Conservation (phyloP, 2,888 invertebrate genomes). For the Drosophila dives region DNA sequence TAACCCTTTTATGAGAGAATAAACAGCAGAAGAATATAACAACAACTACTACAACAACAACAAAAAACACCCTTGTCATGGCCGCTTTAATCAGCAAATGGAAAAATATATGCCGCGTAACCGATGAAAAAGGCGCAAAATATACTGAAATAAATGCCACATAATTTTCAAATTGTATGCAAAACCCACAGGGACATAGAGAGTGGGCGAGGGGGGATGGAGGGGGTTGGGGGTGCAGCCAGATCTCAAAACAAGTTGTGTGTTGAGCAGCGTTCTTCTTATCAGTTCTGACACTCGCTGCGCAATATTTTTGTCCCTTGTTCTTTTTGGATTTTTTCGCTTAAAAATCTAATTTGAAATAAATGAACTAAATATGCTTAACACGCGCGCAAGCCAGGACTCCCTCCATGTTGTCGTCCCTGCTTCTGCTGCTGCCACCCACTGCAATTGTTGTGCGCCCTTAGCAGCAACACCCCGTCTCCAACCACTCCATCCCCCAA, state of each 20-base stretch:
- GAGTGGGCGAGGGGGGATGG: not conserved
- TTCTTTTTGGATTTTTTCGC: slow-evolving; percentile 55
- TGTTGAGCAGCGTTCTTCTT: slow-evolving; percentile 32
- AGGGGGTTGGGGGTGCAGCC: too few relatives aligned
- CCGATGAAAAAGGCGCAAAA: slow-evolving; percentile 20
- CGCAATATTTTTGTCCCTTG: slow-evolving; percentile 52
- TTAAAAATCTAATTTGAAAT: slow-evolving; percentile 82
- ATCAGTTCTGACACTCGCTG: slow-evolving; percentile 48
- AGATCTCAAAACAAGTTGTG: not conserved
- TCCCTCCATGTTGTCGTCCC: not conserved
- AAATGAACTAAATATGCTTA: slow-evolving; percentile 83
- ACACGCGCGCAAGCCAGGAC: slow-evolving; percentile 66
- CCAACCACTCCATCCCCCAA: not conserved
- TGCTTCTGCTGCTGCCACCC: slow-evolving; percentile 13
- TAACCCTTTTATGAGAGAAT: slow-evolving; percentile 59
- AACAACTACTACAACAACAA: slow-evolving; percentile 1
- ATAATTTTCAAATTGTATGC: slow-evolving; percentile 70
- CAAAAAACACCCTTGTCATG: slow-evolving; percentile 59
- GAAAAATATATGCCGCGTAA: slow-evolving; percentile 59
- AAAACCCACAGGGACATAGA: slow-evolving; percentile 31
- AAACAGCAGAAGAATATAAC: slow-evolving; percentile 15
- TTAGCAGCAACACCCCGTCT: slow-evolving; percentile 9
- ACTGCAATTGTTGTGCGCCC: slow-evolving; percentile 40
- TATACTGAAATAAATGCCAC: slow-evolving; percentile 56
- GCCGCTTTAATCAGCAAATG: slow-evolving; percentile 74